Evolutionary conservation across 1,140 invertebrate genomes (phyloP), one percentile per base, ranked within the genome.

Genomic region (Bombus picipes): DNA sequence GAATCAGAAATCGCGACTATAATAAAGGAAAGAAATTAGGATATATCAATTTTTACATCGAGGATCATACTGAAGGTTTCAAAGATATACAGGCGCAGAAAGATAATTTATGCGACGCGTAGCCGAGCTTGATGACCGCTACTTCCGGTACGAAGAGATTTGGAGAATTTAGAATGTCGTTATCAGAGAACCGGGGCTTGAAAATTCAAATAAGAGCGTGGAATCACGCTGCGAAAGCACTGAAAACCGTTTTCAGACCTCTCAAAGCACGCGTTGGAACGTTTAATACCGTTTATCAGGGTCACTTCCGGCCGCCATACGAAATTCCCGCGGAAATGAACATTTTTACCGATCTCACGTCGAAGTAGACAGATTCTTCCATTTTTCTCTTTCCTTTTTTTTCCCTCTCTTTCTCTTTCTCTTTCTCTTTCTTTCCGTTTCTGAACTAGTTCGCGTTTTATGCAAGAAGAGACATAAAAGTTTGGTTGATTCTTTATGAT

Each of bases 281-380:
- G 65, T 83, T 83, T 77, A 77, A 77, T 83, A 77, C 74, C 65
- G 47, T 43, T 70, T 82, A 66, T 73, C 68, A 72, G 68, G 68
- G 70, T 73, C 80, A 43, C 47, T 73, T 43, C 34, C 53, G n/a
- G 37, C 37, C 47, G 34, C 53, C 68, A 62, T 59, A 62, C 15
- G 37, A 43, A 41, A 81, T 72, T 59, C 53, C 57, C 68, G 39
- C 28, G 53, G 68, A 62, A 62, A 81, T 81, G 80, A 81, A 81
- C 57, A 81, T 81, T 81, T 66, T 70, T 39, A 70, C 80, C 80
- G 70, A 80, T 80, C 22, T 25, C 65, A 3, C 39, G 59, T 15
- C 65, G 32, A 43, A 47, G 18, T 5, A 18, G 53, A 18, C 9
- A 39, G 34, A 8, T 25, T 25, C 68, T 28, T 39, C 9, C 22